Base-by-base conservation (phyloP, 2,113 vertebrate species). In the Cariama cristata region DNA sequence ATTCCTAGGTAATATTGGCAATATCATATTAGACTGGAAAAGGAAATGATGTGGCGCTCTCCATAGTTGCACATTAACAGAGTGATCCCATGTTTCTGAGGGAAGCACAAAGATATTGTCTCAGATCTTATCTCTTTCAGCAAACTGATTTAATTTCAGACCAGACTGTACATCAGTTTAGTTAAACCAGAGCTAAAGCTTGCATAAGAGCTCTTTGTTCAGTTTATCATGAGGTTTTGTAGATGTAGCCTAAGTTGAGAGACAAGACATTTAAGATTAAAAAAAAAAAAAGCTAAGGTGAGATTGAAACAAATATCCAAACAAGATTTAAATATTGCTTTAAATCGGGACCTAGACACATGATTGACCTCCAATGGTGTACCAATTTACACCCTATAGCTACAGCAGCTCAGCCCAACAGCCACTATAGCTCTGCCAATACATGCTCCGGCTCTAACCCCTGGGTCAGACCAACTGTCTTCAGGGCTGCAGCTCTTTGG, bases 391-490 rank as follows among this genome's bases (percentile, higher is more conserved):
- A 74, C 12, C 11, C 53, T 69, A 1, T 19, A 66, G 17, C 33
- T 68, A 18, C 68, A 74, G 59, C 50, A 89, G 45, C 72, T 26
- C 60, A 33, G 8, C 24, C 19, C 19, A n/a, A 8, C 11, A 77
- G 26, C 28, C 32, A 14, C 28, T 32, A 1, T 2, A 69, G 16
- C 30, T 71, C 30, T 67, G 77, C 20, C 33, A 49, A 19, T 6
- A 11, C 14, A 6, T 0, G 0, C 23, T 67, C 32, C 8, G 0
- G 0, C 56, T 87, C n/a, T n/a, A 63, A 27, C 18, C 24, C 19
- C 4, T 24, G 6, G 47, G 10, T 60, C 63, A 56, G 14, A 59
- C 2, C 49, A 69, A 3, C 40, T 56, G 1, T 45, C 27, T 53
- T 73, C 58, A 69, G 44, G 40, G 33, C 30, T 92, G 35, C 30